phyloP scores from a whole-genome alignment of 2,797 vertebrate genomes.

The Dipus sagitta region DNA sequence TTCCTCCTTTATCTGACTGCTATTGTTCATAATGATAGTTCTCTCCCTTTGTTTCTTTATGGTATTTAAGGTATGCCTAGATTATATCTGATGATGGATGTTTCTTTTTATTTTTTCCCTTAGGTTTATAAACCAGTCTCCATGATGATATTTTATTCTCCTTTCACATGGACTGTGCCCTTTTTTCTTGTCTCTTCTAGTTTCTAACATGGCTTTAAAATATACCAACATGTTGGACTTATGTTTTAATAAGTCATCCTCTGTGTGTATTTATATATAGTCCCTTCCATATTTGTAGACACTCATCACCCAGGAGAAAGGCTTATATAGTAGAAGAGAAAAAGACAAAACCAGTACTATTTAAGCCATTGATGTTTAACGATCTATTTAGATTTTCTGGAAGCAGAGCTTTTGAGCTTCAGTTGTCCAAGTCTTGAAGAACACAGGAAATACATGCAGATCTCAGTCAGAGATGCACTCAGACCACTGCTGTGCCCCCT shows the following conservation, averaged over 20 bases:
- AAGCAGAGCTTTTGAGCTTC: conserved; percentile 48
- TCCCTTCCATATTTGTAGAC: conserved; percentile 35
- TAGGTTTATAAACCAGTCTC: conserved; percentile 43
- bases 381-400: conserved; percentile 34
- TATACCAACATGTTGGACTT: conserved; percentile 32
- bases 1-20: conserved; percentile 34
- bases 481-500: conserved; percentile 13
- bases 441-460: not conserved
- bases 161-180: conserved; percentile 1
- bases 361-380: conserved; percentile 46
- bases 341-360: conserved; percentile 22
- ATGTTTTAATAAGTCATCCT: conserved; percentile 51
- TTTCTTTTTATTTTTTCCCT: conserved; percentile 10
- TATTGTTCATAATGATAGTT: conserved; percentile 41
- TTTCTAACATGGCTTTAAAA: conserved; percentile 48
- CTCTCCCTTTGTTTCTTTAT: conserved; percentile 50
- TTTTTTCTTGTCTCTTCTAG: conserved; percentile 39
- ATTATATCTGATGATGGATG: conserved; percentile 38
- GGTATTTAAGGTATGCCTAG: conserved; percentile 13
- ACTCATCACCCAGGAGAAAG: conserved; percentile 28
- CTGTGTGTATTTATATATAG: not conserved
- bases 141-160: conserved; percentile 45
- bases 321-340: conserved; percentile 4
- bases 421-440: conserved; percentile 18
- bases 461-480: not conserved